phyloP scores from a whole-genome alignment of 2,888 invertebrate genomes.

The Notocelia uddmanniana region DNA sequence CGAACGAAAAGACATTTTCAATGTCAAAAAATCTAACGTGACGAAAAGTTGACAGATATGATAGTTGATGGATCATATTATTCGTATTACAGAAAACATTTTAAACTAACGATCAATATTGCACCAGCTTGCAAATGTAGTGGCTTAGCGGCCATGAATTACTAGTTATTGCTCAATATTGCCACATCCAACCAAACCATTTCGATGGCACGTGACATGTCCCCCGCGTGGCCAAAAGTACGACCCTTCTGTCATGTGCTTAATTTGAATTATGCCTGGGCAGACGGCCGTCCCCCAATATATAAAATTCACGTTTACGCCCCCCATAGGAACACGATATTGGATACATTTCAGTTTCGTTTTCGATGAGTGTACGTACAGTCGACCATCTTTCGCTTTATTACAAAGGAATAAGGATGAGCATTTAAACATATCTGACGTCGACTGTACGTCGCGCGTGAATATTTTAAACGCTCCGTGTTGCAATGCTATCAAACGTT shows the following conservation, averaged over 20 bases:
- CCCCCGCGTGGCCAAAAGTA: constrained; percentile 36
- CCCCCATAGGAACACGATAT: constrained; percentile 58
- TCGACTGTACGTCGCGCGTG: constrained; percentile 7
- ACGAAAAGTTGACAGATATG: too few species aligned
- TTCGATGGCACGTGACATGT: constrained; percentile 32
- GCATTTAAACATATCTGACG: too few species aligned
- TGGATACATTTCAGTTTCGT: constrained; percentile 59
- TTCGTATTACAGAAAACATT: too few species aligned
- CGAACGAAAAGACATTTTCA: too few species aligned
- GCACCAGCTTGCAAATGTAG: not conserved
- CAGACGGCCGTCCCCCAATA: constrained; percentile 67
- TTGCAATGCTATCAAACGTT: constrained; percentile 22
- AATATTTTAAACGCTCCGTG: constrained; percentile 41
- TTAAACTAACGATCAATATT: too few species aligned
- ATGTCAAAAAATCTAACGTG: too few species aligned
- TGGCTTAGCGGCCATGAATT: not conserved
- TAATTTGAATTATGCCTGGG: constrained; percentile 81
- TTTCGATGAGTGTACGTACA: constrained; percentile 58
- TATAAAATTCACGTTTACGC: constrained; percentile 71
- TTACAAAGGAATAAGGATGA: too few species aligned
- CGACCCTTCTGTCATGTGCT: constrained; percentile 75
- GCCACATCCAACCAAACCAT: constrained; percentile 27
- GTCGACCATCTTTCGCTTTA: too few species aligned
- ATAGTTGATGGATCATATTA: too few species aligned
- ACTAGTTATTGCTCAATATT: constrained; percentile 8